Evolutionary conservation across 92 coral and sea anemone species (phyloP).

Genomic region (Zoanthus sociatus): DNA sequence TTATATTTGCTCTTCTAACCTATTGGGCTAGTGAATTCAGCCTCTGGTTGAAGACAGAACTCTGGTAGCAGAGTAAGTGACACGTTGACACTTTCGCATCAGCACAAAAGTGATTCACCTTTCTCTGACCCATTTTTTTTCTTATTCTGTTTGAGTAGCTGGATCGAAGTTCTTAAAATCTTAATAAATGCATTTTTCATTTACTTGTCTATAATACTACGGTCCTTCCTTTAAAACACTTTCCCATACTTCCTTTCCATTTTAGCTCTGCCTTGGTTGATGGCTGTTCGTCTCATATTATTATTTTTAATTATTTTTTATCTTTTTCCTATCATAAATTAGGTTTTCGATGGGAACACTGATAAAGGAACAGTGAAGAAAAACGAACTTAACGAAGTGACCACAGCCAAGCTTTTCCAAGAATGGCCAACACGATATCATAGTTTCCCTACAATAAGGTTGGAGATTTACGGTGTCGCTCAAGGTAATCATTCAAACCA

Average conservation of each 20-base stretch:
- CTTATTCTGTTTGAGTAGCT: background rate
- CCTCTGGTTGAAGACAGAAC: no score
- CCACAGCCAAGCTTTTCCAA: background rate
- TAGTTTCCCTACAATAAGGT: background rate
- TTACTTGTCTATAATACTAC: background rate
- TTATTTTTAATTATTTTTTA: no score
- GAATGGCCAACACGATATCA: background rate
- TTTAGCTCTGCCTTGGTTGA: no score
- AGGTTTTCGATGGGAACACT: background rate
- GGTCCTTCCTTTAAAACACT: no score
- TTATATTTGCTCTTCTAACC: no score
- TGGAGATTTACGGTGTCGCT: background rate
- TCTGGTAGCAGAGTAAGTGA: no score
- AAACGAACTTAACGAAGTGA: background rate
- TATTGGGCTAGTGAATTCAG: no score
- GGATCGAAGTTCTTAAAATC: background rate
- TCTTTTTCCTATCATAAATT: background rate
- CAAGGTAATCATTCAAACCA: constrained; percentile 4
- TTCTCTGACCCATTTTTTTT: background rate
- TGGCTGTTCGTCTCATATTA: no score
- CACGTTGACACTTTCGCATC: no score
- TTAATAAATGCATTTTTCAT: no score
- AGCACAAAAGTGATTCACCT: no score
- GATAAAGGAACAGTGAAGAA: background rate
- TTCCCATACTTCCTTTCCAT: no score